phyloP scores from a whole-genome alignment of 2,797 vertebrate genomes.

The Sebastes cheni region DNA sequence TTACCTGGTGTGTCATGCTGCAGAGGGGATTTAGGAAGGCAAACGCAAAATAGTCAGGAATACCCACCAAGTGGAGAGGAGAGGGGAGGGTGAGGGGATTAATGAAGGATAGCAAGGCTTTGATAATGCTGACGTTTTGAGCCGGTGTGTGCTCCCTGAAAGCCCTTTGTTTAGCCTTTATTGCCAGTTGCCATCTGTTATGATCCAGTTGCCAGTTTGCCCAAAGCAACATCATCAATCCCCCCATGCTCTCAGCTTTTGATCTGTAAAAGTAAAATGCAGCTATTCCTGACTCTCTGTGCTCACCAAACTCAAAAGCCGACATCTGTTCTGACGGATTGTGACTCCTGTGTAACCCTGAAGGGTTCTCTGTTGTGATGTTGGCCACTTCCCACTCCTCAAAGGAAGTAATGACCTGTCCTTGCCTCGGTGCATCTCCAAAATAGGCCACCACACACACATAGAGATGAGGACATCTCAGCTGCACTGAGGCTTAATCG shows the following conservation, averaged over 20 bases:
- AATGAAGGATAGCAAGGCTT: conserved; percentile 50
- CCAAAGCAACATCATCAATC: conserved; percentile 59
- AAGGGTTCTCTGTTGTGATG: conserved; percentile 24
- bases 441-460: conserved; percentile 28
- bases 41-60: conserved; percentile 27
- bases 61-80: conserved; percentile 27
- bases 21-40: conserved; percentile 29
- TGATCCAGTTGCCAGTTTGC: conserved; percentile 72
- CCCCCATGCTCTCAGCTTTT: conserved; percentile 44
- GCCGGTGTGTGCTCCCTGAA: conserved; percentile 47
- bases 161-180: conserved; percentile 72
- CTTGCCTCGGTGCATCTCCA: conserved; percentile 50
- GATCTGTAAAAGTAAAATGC: conserved; percentile 57
- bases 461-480: conserved; percentile 42
- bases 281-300: conserved; percentile 31
- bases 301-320: conserved; percentile 22
- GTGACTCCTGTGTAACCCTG: conserved; percentile 14
- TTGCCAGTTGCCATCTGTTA: conserved; percentile 74
- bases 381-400: conserved; percentile 47
- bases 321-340: conserved; percentile 36
- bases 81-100: conserved; percentile 34
- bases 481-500: neutral
- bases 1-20: conserved; percentile 34
- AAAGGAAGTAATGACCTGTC: conserved; percentile 58
- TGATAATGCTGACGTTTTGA: conserved; percentile 66